Evolutionary conservation across 35 echinoderm and acorn worm species (phyloP).

Genomic region (Apostichopus californicus): DNA sequence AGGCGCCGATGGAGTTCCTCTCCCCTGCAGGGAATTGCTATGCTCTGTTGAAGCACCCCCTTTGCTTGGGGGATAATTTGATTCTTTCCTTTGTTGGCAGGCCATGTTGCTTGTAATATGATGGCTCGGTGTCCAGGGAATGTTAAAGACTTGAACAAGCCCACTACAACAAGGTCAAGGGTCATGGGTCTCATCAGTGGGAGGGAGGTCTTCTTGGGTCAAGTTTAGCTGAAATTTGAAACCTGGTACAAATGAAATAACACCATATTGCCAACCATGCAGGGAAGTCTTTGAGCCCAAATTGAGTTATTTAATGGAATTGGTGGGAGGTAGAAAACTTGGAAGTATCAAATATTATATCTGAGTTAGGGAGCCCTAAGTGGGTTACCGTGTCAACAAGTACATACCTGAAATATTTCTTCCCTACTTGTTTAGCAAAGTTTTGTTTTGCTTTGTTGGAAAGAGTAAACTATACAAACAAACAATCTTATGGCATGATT

Average conservation of each 20-base stretch:
- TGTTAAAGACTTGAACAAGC: not conserved
- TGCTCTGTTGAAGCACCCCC: slow-evolving; percentile 19
- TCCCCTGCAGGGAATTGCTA: slow-evolving; percentile 22
- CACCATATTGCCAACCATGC: not conserved
- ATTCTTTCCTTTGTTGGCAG: not conserved
- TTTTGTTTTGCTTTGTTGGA: not conserved
- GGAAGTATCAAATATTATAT: not conserved
- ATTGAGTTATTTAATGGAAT: not conserved
- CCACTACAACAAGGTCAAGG: slow-evolving; percentile 11
- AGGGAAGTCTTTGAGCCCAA: not conserved
- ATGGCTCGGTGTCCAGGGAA: slow-evolving; percentile 1
- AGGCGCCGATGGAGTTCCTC: not conserved
- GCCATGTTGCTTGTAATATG: not conserved
- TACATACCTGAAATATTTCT: slow-evolving; percentile 2
- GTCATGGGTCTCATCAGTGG: not conserved
- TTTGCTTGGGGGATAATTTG: slow-evolving; percentile 49
- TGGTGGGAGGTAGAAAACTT: not conserved
- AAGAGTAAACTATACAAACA: not conserved
- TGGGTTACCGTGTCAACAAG: slow-evolving; percentile 2
- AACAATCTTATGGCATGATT: not conserved
- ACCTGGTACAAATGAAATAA: not conserved
- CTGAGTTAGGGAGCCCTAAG: not conserved
- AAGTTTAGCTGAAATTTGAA: slow-evolving; percentile 32
- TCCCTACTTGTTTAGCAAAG: not conserved
- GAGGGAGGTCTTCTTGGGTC: not conserved